Evolutionary conservation across 2,797 vertebrate species (phyloP).

Genomic region (Pipistrellus pygmaeus): DNA sequence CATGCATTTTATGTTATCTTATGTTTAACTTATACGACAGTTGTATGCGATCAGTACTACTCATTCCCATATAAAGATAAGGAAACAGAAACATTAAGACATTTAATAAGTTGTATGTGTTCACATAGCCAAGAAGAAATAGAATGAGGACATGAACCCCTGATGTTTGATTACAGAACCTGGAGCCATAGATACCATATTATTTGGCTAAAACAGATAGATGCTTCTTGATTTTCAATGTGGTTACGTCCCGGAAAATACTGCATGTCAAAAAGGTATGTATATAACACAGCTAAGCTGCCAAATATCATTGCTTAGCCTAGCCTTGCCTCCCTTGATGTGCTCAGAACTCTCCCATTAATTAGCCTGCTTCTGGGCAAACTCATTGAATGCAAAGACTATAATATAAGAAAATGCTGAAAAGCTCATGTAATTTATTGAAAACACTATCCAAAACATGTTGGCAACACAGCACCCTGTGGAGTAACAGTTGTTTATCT

Average conservation of each 20-base stretch:
- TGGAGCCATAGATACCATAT: accelerated
- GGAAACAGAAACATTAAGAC: background rate
- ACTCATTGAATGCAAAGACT: background rate
- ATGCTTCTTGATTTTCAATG: background rate
- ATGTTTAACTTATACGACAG: background rate
- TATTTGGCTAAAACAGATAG: background rate
- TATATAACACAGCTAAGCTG: background rate
- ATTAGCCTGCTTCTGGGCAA: background rate
- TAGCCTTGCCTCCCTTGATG: background rate
- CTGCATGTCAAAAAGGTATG: background rate
- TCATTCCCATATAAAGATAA: background rate
- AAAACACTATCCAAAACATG: background rate
- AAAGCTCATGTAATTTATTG: background rate
- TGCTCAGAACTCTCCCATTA: background rate
- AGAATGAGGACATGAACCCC: background rate
- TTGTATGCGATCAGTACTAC: background rate
- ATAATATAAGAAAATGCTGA: background rate
- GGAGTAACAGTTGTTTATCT: background rate
- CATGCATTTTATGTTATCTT: background rate
- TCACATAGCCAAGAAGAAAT: background rate
- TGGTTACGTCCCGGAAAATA: background rate
- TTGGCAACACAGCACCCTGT: background rate
- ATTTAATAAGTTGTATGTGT: background rate
- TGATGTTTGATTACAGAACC: background rate
- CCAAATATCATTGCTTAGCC: background rate